phyloP scores from a whole-genome alignment of 2,888 invertebrate genomes.

The Odiellus spinosus region DNA sequence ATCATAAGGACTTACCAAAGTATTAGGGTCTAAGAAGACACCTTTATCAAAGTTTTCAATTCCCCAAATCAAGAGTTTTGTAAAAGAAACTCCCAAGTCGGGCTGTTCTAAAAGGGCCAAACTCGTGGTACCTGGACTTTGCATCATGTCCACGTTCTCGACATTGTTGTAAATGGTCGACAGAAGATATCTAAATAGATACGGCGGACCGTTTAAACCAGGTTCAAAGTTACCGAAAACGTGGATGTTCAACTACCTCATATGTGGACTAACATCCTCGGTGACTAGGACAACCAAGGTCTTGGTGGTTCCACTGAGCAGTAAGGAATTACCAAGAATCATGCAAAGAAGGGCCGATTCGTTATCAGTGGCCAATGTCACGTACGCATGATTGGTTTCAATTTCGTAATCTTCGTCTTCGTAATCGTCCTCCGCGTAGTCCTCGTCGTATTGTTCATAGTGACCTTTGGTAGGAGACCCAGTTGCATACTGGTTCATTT shows the following conservation, averaged over 20 bases:
- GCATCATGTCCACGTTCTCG: slow-evolving; percentile 75
- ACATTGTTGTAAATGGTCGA: slow-evolving; percentile 64
- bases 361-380: slow-evolving; percentile 14
- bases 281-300: slow-evolving; percentile 13
- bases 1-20: slow-evolving; percentile 48
- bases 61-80: slow-evolving; percentile 96
- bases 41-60: slow-evolving; percentile 90
- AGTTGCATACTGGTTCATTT: too few species aligned
- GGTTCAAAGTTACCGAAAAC: neutral
- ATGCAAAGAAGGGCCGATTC: slow-evolving; percentile 13
- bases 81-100: slow-evolving; percentile 94
- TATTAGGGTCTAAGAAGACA: slow-evolving; percentile 96
- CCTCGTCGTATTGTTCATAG: too few species aligned
- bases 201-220: neutral
- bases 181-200: slow-evolving; percentile 34
- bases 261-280: slow-evolving; percentile 13
- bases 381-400: slow-evolving; percentile 8
- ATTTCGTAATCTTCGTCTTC: too few species aligned
- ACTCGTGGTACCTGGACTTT: slow-evolving; percentile 82
- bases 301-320: slow-evolving; percentile 9
- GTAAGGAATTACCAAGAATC: slow-evolving; percentile 11
- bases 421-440: too few species aligned
- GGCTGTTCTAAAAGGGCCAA: slow-evolving; percentile 76
- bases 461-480: too few species aligned
- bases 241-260: slow-evolving; percentile 15